These are phyloP conservation scores for Hedya salicella DNA, from an alignment of 2,888 invertebrate species.

Conservation along the genomic window DNA sequence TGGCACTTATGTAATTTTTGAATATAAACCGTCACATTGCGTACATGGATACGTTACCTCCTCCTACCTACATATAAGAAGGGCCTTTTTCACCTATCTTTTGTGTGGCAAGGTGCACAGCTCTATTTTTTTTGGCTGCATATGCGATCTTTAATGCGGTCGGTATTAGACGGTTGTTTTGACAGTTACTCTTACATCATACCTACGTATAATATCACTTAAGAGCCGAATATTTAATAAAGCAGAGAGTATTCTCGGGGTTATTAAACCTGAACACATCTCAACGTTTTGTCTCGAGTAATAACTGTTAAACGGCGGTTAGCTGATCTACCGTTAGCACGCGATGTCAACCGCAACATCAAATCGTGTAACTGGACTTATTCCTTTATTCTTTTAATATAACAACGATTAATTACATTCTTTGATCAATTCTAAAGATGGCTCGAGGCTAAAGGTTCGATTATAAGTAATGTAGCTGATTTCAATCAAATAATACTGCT, in stretches of 20 bases:
- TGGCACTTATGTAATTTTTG: too few species aligned
- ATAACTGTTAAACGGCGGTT: slow-evolving; percentile 67
- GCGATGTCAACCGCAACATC: slow-evolving; percentile 72
- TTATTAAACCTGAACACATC: slow-evolving; percentile 40
- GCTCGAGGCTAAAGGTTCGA: slow-evolving; percentile 73
- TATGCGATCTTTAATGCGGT: too few species aligned
- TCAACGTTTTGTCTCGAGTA: slow-evolving; percentile 44
- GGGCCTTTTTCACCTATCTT: too few species aligned
- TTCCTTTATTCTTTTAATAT: slow-evolving; percentile 46
- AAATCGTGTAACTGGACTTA: slow-evolving; percentile 58
- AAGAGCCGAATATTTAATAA: neutral
- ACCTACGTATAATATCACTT: neutral
- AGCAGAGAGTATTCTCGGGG: slow-evolving; percentile 15
- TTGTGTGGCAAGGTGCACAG: too few species aligned
- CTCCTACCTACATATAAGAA: too few species aligned
- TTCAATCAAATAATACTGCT: slow-evolving; percentile 83
- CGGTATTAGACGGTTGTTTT: too few species aligned
- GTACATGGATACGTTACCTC: too few species aligned
- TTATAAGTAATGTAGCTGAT: slow-evolving; percentile 81
- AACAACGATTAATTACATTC: slow-evolving; percentile 68
- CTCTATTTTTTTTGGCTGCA: too few species aligned
- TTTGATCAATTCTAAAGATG: slow-evolving; percentile 66
- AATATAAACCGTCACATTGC: too few species aligned
- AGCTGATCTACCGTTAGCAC: slow-evolving; percentile 71
- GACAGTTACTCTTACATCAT: too few species aligned